Base-by-base conservation (phyloP, 1,140 invertebrate genomes). In the Leguminivora glycinivorella region DNA sequence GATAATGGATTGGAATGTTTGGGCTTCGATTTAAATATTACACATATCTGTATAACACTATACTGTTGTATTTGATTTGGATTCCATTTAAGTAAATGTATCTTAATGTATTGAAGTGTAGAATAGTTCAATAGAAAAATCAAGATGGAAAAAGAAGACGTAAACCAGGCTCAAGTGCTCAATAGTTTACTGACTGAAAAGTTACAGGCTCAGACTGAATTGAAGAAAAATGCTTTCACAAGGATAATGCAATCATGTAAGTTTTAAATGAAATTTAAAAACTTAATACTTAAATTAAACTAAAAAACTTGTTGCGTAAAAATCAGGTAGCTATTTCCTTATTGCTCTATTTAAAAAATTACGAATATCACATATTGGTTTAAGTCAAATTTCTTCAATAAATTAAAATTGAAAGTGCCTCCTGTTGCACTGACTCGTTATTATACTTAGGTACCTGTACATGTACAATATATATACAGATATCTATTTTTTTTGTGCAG, bases 231-330 rank as follows among this genome's bases (percentile, higher is more conserved):
- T 17, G 9, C 25, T 25, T 22, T 63, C 3, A 63, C 58, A 12
- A 63, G 58, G 14, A 63, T 31, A 26, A 24, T 63, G 58, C 12
- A 31, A 63, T 26, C 58, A 29, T 63, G 58, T 63, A 26, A 63
- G 58, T 63, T 26, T 26, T 22, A 0, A 67, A 17, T 3, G 34
- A n/a, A n/a, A n/a, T n/a, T n/a, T n/a, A n/a, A n/a, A n/a, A n/a
- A n/a, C n/a, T n/a, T n/a, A n/a, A n/a, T n/a, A n/a, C n/a, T n/a
- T n/a, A n/a, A n/a, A n/a, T n/a, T n/a, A n/a, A n/a, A n/a, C n/a
- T n/a, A n/a, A n/a, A n/a, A n/a, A n/a, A n/a, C n/a, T n/a, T n/a
- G n/a, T n/a, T n/a, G n/a, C n/a, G n/a, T n/a, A n/a, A n/a, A n/a
- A n/a, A n/a, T n/a, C n/a, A n/a, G n/a, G n/a, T n/a, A n/a, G n/a